phyloP scores from a whole-genome alignment of 2,888 invertebrate genomes.

The Lasius fuliginosus region DNA sequence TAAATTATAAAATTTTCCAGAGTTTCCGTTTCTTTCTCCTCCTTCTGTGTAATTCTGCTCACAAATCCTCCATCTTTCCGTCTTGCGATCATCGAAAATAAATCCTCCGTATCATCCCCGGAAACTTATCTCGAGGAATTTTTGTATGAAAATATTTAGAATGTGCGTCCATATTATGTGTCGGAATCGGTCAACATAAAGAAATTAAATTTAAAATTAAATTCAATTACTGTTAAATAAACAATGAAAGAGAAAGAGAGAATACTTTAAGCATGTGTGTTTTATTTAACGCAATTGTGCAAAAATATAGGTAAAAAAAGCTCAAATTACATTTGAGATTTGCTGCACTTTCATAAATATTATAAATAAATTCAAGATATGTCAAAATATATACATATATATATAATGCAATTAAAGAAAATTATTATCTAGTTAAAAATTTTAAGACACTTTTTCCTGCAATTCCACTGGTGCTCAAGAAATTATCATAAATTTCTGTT shows the following conservation, averaged over 20 bases:
- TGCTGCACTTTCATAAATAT: background rate
- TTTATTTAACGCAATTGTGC: background rate
- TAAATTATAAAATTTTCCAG: slow-evolving; percentile 54
- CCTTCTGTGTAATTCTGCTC: slow-evolving; percentile 18
- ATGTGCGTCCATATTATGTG: background rate
- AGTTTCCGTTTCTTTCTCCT: slow-evolving; percentile 5
- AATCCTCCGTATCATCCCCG: slow-evolving; percentile 5
- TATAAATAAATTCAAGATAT: background rate
- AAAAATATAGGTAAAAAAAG: background rate
- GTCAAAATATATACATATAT: background rate
- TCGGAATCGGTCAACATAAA: background rate
- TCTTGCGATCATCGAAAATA: slow-evolving; percentile 26
- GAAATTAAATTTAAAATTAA: background rate
- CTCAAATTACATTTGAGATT: background rate
- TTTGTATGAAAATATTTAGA: slow-evolving; percentile 25
- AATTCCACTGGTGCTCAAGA: background rate
- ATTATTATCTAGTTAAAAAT: slow-evolving; percentile 1
- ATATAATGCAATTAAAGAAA: background rate
- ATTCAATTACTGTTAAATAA: background rate
- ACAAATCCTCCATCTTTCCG: slow-evolving; percentile 33
- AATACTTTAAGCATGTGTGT: background rate
- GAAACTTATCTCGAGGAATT: slow-evolving; percentile 12
- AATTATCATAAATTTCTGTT: background rate
- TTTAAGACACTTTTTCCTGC: background rate
- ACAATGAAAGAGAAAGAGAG: background rate